phyloP scores from a whole-genome alignment of 2,888 invertebrate genomes.

The Leistus spinibarbis region DNA sequence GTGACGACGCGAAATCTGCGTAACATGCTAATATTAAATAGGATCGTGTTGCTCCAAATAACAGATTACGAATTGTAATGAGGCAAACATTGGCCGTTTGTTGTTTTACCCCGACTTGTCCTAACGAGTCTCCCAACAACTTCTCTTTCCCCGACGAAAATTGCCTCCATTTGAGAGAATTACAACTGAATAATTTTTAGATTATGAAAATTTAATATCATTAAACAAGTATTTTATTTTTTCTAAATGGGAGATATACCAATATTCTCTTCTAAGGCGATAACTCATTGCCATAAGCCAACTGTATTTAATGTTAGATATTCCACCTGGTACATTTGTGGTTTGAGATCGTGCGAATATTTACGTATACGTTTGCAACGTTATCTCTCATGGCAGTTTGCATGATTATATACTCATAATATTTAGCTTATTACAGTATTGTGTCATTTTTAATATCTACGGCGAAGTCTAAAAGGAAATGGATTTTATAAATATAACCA shows the following conservation, averaged over 20 bases:
- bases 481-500: too few relatives aligned
- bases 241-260: not conserved
- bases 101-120: not conserved
- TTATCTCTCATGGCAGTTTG: too few relatives aligned
- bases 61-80: slow-evolving; percentile 21
- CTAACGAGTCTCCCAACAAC: not conserved
- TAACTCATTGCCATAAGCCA: too few relatives aligned
- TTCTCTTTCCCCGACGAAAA: not conserved
- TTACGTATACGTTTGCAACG: slow-evolving; percentile 6
- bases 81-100: not conserved
- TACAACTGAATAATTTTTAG: not conserved
- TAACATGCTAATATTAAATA: slow-evolving; percentile 3
- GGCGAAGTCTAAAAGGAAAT: too few relatives aligned
- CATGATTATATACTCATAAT: too few relatives aligned
- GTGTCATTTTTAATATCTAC: too few relatives aligned
- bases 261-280: too few relatives aligned
- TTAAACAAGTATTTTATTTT: not conserved
- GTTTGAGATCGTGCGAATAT: not conserved
- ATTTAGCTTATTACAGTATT: too few relatives aligned
- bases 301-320: too few relatives aligned
- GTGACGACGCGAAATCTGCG: not conserved
- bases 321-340: too few relatives aligned
- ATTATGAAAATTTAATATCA: not conserved
- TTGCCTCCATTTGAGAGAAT: not conserved
- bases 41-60: slow-evolving; percentile 14